These are phyloP conservation scores for Ceyx cyanopectus DNA, from an alignment of 2,113 vertebrate genomes.

Conservation along the genomic window DNA sequence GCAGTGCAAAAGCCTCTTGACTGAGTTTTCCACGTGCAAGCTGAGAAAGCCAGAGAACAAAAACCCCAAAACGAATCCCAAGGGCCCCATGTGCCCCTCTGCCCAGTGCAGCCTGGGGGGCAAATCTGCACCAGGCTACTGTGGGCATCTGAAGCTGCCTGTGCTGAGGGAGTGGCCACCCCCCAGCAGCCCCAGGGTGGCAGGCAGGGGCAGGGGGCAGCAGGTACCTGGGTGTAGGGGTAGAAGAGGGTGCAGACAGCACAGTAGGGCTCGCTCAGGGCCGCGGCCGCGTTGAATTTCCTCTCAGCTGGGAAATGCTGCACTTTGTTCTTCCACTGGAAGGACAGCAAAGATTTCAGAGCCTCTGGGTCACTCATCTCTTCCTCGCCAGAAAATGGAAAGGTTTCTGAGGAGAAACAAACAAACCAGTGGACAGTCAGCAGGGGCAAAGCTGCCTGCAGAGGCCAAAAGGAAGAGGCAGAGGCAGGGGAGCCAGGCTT, in stretches of 20 bases:
- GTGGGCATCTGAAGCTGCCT: background rate
- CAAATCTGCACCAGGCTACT: background rate
- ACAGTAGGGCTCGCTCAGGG: conserved; percentile 88
- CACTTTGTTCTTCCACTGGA: conserved; percentile 88
- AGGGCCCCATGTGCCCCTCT: background rate
- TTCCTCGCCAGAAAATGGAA: conserved; percentile 83
- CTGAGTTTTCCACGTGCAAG: background rate
- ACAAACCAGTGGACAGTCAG: background rate
- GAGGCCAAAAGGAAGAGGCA: background rate
- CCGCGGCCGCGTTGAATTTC: conserved; percentile 89
- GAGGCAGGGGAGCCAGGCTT: fast-evolving
- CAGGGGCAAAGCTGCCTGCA: background rate
- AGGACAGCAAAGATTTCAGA: conserved; percentile 82
- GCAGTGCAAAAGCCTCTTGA: background rate
- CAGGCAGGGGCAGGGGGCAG: no score
- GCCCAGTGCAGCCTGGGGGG: background rate
- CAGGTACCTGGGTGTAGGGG: conserved; percentile 78
- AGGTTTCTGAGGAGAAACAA: conserved; percentile 68
- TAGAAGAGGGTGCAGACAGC: conserved; percentile 94
- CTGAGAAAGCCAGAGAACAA: background rate
- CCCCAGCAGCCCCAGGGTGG: no score
- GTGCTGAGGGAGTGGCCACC: background rate
- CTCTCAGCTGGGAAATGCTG: conserved; percentile 89
- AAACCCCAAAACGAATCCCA: background rate
- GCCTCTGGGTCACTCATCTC: conserved; percentile 79